phyloP scores from a whole-genome alignment of 1,140 invertebrate genomes.

The Lepeophtheirus salmonis region DNA sequence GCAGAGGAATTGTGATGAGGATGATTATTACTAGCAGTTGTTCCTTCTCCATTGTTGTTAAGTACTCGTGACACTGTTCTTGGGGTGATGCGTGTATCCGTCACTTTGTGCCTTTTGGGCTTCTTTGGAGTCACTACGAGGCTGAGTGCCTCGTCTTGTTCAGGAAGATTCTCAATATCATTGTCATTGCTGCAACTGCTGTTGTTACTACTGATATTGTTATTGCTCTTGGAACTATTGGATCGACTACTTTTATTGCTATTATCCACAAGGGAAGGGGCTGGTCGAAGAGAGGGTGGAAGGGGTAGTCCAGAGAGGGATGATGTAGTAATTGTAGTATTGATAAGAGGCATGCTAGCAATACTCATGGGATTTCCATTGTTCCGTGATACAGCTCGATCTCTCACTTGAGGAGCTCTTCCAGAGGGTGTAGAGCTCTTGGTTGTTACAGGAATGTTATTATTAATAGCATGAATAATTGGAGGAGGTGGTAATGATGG shows the following conservation, averaged over 20 bases:
- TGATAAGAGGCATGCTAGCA: background rate
- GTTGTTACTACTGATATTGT: background rate
- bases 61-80: constrained; percentile 65
- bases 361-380: constrained; percentile 10
- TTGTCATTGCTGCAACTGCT: constrained; percentile 32
- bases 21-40: constrained; percentile 46
- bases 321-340: background rate
- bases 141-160: constrained; percentile 72
- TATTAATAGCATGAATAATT: constrained; percentile 43
- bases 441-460: constrained; percentile 38
- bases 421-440: constrained; percentile 22
- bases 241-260: constrained; percentile 17
- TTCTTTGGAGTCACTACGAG: constrained; percentile 83
- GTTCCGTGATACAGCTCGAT: constrained; percentile 19
- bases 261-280: constrained; percentile 19
- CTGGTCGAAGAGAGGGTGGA: constrained; percentile 22
- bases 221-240: constrained; percentile 18
- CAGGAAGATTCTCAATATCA: constrained; percentile 26
- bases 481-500: constrained; percentile 11
- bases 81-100: constrained; percentile 81
- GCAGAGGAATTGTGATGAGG: constrained; percentile 59
- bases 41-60: constrained; percentile 31
- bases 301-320: background rate
- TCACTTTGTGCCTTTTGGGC: constrained; percentile 77
- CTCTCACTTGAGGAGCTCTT: constrained; percentile 21